Percentiles rank a stretch among this genome's conserved stretches.
phyloP scores from a whole-genome alignment of 2,888 invertebrate genomes.

The Drosophila robusta region DNA sequence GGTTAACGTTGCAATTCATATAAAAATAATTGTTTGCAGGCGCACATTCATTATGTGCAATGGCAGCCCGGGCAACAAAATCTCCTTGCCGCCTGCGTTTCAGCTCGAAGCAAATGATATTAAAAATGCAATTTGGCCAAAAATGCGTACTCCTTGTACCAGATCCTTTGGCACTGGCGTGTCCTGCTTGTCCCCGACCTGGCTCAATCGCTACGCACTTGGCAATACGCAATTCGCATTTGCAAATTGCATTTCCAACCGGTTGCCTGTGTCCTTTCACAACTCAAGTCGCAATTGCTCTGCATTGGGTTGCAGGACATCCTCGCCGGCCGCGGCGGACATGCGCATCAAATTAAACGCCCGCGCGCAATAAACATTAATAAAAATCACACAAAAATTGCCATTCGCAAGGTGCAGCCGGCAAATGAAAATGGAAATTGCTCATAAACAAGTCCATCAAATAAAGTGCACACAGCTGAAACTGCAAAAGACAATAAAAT shows the following conservation, averaged over 20 bases:
- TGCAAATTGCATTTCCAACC: constrained; percentile 70
- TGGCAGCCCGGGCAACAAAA: constrained; percentile 46
- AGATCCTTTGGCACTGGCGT: constrained; percentile 7
- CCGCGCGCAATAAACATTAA: constrained; percentile 73
- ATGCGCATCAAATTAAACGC: constrained; percentile 71
- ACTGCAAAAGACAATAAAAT: constrained; percentile 51
- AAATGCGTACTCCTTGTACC: constrained; percentile 37
- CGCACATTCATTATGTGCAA: constrained; percentile 68
- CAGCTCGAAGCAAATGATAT: constrained; percentile 51
- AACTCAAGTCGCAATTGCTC: constrained; percentile 62
- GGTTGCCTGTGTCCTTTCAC: constrained; percentile 36
- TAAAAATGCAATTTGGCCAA: constrained; percentile 75
- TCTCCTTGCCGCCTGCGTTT: not conserved
- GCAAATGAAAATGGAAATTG: constrained; percentile 61
- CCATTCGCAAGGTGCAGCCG: constrained; percentile 58
- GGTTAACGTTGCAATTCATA: constrained; percentile 67
- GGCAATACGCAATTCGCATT: constrained; percentile 65
- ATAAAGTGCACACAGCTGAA: constrained; percentile 76
- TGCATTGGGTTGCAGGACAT: constrained; percentile 39
- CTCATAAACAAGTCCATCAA: constrained; percentile 80
- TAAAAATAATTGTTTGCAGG: constrained; percentile 76
- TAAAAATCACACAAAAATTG: constrained; percentile 78
- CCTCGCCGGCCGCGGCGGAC: constrained; percentile 13
- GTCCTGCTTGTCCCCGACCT: not conserved
- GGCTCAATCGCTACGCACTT: constrained; percentile 39